Evolutionary conservation across 2,888 invertebrate species (phyloP), one percentile per base, ranked within the genome.

Genomic region (Hololepta plana): DNA sequence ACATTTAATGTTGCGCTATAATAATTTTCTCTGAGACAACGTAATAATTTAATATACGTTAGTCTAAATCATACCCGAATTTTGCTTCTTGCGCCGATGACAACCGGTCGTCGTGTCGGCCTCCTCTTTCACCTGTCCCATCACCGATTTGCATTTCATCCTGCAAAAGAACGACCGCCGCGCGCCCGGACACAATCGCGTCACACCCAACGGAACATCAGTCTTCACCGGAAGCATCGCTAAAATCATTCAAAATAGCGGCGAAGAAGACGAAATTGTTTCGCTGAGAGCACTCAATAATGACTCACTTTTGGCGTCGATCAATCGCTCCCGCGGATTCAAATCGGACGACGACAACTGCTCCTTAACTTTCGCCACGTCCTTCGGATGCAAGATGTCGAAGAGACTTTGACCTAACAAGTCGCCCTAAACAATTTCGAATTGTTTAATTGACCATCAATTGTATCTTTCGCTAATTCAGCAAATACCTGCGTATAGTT

Each of bases 321-420:
- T 87, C 35, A 90, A 64, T 38, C 85, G 62, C 55, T 90, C 88
- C 20, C 88, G 61, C 0, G 88, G 87, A 39, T 76, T 77, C 36
- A 85, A 66, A 55, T 91, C 88, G 0, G 85, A 77, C 0, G 88
- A 81, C 0, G 87, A 84, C 4, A 93, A 62, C 53, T 93, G 91
- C 47, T 91, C 91, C 50, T 93, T 93, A 4, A 91, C 87, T 55
- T 90, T 91, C 30, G 76, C 77, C 17, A 93, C 81, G 54, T 93
- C 93, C 51, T 88, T 87, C 0, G 90, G 90, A 51, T 93, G 91
- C 22, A 93, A 58, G 35, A 90, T 82, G 53, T 93, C 91, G 51
- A 93, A 91, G 64, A 88, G 67, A 49, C 85, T 90, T 55, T 90
- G 88, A 0, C 90, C 90, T 32, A 90, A 50, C 26, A 93, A 60